Percentiles rank a stretch among this genome's conserved stretches.
phyloP scores from a whole-genome alignment of 2,888 invertebrate genomes.

The Altica lythri region DNA sequence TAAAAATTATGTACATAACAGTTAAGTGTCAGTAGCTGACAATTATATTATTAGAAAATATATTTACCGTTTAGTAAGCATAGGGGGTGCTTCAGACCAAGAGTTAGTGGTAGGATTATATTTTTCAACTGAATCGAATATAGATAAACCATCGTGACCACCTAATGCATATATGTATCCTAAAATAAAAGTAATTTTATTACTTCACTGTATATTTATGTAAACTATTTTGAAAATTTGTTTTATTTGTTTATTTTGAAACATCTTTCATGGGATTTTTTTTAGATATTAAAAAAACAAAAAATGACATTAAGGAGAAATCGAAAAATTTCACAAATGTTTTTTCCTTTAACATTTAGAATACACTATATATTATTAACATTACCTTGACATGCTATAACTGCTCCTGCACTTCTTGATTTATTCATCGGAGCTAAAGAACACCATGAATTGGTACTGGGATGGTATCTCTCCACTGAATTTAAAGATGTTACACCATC shows the following conservation, averaged over 20 bases:
- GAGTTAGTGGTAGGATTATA: conserved; percentile 74
- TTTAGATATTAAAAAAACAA: too few species aligned
- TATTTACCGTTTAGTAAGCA: conserved; percentile 70
- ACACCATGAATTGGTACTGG: conserved; percentile 74
- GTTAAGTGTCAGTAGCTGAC: too few species aligned
- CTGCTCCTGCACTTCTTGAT: conserved; percentile 58
- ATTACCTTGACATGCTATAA: conserved; percentile 55
- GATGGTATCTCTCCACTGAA: conserved; percentile 81
- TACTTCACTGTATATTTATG: too few species aligned
- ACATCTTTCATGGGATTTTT: too few species aligned
- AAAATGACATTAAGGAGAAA: too few species aligned
- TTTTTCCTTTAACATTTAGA: too few species aligned
- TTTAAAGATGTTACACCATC: conserved; percentile 83
- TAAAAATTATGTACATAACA: too few species aligned
- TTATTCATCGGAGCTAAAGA: conserved; percentile 74
- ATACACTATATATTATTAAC: too few species aligned
- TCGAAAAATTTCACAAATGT: too few species aligned
- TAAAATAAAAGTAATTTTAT: too few species aligned
- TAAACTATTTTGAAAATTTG: too few species aligned
- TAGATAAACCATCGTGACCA: conserved; percentile 86
- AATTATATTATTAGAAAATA: not conserved
- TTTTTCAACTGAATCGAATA: conserved; percentile 84
- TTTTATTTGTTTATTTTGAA: too few species aligned
- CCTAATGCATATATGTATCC: conserved; percentile 82
- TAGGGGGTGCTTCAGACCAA: conserved; percentile 77